Evolutionary conservation across 2,113 vertebrate species (phyloP).

Genomic region (Percina caprodes): DNA sequence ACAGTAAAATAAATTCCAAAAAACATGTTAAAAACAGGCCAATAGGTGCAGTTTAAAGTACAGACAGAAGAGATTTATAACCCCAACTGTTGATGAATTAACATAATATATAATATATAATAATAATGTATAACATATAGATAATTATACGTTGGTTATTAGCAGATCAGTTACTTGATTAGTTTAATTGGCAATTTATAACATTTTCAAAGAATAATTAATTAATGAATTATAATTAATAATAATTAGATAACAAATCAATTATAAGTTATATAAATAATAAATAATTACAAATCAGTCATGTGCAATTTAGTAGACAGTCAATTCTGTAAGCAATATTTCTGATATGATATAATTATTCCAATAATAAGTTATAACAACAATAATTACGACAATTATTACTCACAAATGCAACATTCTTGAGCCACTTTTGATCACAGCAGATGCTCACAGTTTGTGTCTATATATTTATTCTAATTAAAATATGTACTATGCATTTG

Average conservation of each 20-base stretch:
- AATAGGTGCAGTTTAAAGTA: background rate
- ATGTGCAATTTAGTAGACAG: background rate
- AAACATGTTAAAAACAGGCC: background rate
- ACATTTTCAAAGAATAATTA: background rate
- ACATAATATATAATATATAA: background rate
- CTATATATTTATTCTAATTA: background rate
- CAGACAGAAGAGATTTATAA: background rate
- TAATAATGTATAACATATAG: too few relatives aligned
- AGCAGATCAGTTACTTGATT: background rate
- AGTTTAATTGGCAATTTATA: background rate
- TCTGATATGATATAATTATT: background rate
- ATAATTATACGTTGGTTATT: background rate
- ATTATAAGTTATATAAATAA: background rate
- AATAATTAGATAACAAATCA: background rate
- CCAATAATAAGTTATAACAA: background rate
- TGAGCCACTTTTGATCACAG: background rate
- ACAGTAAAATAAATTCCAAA: background rate
- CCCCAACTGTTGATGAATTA: background rate
- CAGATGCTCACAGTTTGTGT: background rate
- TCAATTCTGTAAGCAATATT: background rate
- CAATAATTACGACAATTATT: background rate
- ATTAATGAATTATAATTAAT: background rate
- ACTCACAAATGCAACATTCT: background rate
- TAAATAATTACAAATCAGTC: background rate
- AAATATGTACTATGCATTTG: background rate